Base-by-base conservation (phyloP, 2,113 vertebrate species). In the Sprattus sprattus region DNA sequence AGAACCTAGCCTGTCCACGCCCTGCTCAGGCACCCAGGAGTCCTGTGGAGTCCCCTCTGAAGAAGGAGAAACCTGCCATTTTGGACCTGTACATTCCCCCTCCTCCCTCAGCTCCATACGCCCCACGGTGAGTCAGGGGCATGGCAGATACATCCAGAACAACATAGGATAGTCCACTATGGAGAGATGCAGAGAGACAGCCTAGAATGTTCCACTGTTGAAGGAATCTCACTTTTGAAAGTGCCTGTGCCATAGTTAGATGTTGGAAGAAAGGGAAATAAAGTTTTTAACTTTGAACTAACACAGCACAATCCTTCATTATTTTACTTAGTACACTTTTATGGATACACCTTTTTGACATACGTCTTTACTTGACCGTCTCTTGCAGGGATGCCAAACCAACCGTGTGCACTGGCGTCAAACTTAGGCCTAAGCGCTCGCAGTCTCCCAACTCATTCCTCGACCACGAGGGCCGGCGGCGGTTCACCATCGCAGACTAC, bases 371-470 rank as follows among this genome's bases (percentile, higher is more conserved):
- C 20, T 18, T 39, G 81, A 82, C 81, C 32, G 13, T 47, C 28
- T 91, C 81, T 83, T 83, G 85, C 90, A 99, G 97, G 86, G 95
- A 96, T 16, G 94, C 94, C 54, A 95, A 95, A 22, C 89, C 89
- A 8, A 93, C 92, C 81, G n/a, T 92, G 6, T 94, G 90, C 13
- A 87, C 93, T 28, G 92, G 92, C 44, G 91, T 93, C 71, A 95
- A 89, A 57, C 94, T 94, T 83, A 91, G 92, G 89, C 92, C 93
- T 0, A 97, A 94, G 81, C 94, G 95, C 0, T 94, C 96, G 0
- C 95, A 97, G 92, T 99, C 97, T 54, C 97, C 97, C 0, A 97
- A 98, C 91, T 97, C 97, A 28, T 96, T 95, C 87, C 89, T 98
- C 92, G 97, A 99, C 90, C 93, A 96, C 15, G 96, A 98, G 80